Base-by-base conservation (phyloP, 2,888 invertebrate species). In the Amphimallon solstitiale region DNA sequence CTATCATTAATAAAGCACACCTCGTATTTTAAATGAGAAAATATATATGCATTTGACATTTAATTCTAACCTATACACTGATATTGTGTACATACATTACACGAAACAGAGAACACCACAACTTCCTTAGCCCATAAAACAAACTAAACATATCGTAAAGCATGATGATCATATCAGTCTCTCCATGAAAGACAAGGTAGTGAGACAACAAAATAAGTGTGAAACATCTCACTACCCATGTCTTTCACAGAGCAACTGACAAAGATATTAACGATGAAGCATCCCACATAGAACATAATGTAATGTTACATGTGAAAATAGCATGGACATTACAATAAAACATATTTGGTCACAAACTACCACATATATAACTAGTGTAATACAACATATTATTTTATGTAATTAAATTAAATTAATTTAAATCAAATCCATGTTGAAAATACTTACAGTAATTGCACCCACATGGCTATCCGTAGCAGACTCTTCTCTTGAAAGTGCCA, bases 181-280 rank as follows among this genome's bases (percentile, higher is more conserved):
- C 90, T 87, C 79, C 93, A 93, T 94, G 95, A 96, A 96, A 95
- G 95, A 96, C 96, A 96, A 93, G 93, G 93, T 94, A 96, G 95
- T 94, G 94, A 96, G 95, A 90, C 88, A 88, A 86, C 85, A 83
- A 80, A 85, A 84, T 59, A 82, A 80, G 82, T 81, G 82, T 85
- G 83, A 83, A 85, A 85, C 95, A 95, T 95, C 95, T 96, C 96
- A 92, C 94, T 95, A 96, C 95, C 92, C 94, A 93, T 93, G 96
- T 96, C 95, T 96, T 95, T 95, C 95, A 95, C 84, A 85, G 82
- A 86, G 90, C 83, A 86, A 84, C 78, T 76, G 76, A 72, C 56
- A 6, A 51, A 67, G 46, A 46, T 14, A 45, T 43, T 62, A 34
- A 45, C 15, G 15, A 46, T 12, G 6, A 15, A 34, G n/a, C 34